Percentiles rank a stretch among this genome's conserved stretches.
Evolutionary conservation across 1,140 invertebrate species (phyloP).

Genomic region (Papilio aristodemus): DNA sequence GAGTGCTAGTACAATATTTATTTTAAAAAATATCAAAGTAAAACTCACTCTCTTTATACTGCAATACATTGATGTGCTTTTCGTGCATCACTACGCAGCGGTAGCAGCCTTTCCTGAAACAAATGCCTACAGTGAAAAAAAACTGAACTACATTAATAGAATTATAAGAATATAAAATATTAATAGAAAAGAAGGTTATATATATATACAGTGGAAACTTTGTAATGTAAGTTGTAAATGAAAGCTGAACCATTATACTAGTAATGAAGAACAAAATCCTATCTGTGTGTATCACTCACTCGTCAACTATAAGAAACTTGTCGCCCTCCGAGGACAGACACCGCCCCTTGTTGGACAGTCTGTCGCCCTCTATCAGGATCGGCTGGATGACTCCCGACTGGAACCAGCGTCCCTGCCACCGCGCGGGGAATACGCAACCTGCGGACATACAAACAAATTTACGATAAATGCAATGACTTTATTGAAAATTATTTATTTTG

Average conservation of each 20-base stretch:
- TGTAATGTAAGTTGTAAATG: no score
- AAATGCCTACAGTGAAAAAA: slow-evolving; percentile 34
- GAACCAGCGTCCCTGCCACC: slow-evolving; percentile 92
- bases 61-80: slow-evolving; percentile 94
- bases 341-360: slow-evolving; percentile 89
- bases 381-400: slow-evolving; percentile 90
- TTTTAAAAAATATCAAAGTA: neutral
- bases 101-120: slow-evolving; percentile 84
- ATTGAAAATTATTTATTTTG: no score
- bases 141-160: no score
- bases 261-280: neutral
- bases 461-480: neutral
- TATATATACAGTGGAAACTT: no score
- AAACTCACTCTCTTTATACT: slow-evolving; percentile 98
- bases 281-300: slow-evolving; percentile 82
- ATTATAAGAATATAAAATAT: no score
- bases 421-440: slow-evolving; percentile 88
- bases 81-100: slow-evolving; percentile 96
- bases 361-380: slow-evolving; percentile 88
- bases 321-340: slow-evolving; percentile 90
- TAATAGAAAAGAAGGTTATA: no score
- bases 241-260: no score
- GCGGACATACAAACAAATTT: slow-evolving; percentile 48
- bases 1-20: no score
- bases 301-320: slow-evolving; percentile 91